Evolutionary conservation across 2,888 invertebrate genomes (phyloP), one percentile per base, ranked within the genome.

Genomic region (Atrina japonica): DNA sequence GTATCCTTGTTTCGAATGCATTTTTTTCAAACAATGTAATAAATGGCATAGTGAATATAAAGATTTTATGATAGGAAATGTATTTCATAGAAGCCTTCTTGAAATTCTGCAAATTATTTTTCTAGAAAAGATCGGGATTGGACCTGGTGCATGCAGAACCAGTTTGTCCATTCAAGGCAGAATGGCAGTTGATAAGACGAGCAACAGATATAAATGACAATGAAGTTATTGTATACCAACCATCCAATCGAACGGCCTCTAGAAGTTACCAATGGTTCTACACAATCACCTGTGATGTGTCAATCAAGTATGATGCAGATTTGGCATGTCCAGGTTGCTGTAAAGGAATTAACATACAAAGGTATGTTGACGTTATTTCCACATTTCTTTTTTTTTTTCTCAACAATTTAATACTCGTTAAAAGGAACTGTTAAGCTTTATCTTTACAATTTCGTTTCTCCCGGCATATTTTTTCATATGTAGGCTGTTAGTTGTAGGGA

Each of bases 191-290:
- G 29, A 69, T 88, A 16, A 60, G 61, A 27, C 29, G 47, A 25
- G 88, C 88, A 7, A 82, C 71, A 29, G 85, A 87, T 66, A 84
- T 86, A 56, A 87, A 88, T 74, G 82, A 85, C 74, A 83, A 83
- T 9, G 67, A 70, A 29, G 88, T 87, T 21, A 78, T 83, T 58
- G 82, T 88, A 6, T 85, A 78, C 71, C 73, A 87, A 72, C 86
- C 86, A 7, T 56, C 43, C 2, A 73, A 76, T 16, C 70, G 73
- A 35, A 56, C 40, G 41, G 70, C 77, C 7, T n/a, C n/a, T n/a
- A n/a, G n/a, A n/a, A 78, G 80, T 1, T 79, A 76, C 43, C 88
- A 88, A 71, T 87, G 86, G 87, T 88, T 88, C 75, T 87, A 86
- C 72, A 85, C 84, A 6, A 83, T 85, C n/a, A 78, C 78, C 6